Conservation (phyloP, 2,888 invertebrate genomes). For the Dicranocentrus wangi region DNA sequence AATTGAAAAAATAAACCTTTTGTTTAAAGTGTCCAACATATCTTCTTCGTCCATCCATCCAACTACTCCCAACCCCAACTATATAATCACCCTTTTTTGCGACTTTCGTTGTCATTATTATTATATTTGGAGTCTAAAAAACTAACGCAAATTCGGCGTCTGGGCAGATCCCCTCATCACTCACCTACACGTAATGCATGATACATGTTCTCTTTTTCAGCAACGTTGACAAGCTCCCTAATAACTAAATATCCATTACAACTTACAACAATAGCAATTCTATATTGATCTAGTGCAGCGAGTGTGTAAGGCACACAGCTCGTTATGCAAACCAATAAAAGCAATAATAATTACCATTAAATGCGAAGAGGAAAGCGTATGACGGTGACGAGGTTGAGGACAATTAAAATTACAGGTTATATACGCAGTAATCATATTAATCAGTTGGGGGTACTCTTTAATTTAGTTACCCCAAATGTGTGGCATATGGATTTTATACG, state of each 20-base stretch:
- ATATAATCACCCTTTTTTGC: not conserved
- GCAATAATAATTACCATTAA: constrained; percentile 19
- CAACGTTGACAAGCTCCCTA: constrained; percentile 5
- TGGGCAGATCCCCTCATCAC: too few relatives aligned
- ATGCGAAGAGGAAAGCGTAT: constrained; percentile 30
- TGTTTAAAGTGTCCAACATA: not conserved
- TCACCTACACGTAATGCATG: too few relatives aligned
- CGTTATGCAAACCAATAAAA: constrained; percentile 17
- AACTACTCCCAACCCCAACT: too few relatives aligned
- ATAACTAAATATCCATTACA: not conserved
- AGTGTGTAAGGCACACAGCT: not conserved
- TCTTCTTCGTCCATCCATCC: constrained; percentile 15
- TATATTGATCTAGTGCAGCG: not conserved
- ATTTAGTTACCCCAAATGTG: too few relatives aligned
- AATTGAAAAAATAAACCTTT: too few relatives aligned
- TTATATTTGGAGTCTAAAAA: not conserved
- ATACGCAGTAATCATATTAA: constrained; percentile 8
- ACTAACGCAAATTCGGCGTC: too few relatives aligned
- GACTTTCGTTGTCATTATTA: not conserved
- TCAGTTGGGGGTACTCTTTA: constrained; percentile 25
- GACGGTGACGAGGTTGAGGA: constrained; percentile 14
- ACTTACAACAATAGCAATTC: not conserved
- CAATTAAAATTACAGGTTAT: constrained; percentile 58
- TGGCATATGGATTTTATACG: constrained; percentile 6
- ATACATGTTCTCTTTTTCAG: not conserved